These are phyloP conservation scores for Zaprionus inermis DNA, from an alignment of 1,140 invertebrate genomes.

Conservation along the genomic window DNA sequence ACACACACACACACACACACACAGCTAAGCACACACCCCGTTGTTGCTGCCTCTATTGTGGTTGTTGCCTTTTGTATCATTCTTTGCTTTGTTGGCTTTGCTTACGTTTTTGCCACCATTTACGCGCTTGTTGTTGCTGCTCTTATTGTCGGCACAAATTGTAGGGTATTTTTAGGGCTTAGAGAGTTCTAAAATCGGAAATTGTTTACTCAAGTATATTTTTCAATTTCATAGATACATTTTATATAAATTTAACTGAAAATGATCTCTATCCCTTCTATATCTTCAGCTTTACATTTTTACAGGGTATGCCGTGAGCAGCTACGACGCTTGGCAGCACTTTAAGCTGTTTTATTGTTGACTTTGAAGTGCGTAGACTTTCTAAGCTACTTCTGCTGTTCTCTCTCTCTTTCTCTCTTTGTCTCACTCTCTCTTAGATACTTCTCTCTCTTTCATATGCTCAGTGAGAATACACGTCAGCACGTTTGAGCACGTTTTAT, in stretches of 20 bases:
- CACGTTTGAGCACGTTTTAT: conserved; percentile 75
- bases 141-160: conserved; percentile 3
- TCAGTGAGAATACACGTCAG: conserved; percentile 42
- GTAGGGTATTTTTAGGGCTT: not conserved
- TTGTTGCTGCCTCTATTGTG: not conserved
- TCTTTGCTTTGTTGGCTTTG: conserved; percentile 24
- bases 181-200: too few relatives aligned
- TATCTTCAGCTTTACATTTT: not conserved
- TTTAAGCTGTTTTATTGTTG: conserved; percentile 43
- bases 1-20: not conserved
- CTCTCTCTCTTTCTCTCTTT: not conserved
- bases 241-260: not conserved
- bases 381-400: conserved; percentile 3
- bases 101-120: conserved; percentile 47
- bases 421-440: not conserved
- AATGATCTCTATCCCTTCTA: not conserved
- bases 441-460: not conserved
- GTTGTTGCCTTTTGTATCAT: not conserved
- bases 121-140: conserved; percentile 40
- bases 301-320: not conserved
- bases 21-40: too few relatives aligned
- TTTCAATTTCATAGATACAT: not conserved
- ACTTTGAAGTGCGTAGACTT: conserved; percentile 64
- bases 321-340: not conserved
- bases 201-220: too few relatives aligned